Evolutionary conservation across 1,140 invertebrate genomes (phyloP).

Genomic region (Philaenus spumarius): DNA sequence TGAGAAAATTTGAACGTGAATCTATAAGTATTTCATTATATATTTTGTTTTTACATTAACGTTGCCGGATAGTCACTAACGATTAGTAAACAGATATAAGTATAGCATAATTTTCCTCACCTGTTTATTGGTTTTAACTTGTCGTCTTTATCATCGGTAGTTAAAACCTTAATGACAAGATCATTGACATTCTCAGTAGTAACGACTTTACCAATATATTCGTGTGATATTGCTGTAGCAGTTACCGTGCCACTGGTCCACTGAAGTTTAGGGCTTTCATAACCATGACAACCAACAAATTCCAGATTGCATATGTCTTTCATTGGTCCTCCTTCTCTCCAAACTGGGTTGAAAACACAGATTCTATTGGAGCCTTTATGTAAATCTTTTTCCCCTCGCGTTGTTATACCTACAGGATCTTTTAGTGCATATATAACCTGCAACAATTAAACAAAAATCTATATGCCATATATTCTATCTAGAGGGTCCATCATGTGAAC

Average conservation of each 20-base stretch:
- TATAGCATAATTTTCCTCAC: not conserved
- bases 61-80: not conserved
- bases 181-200: conserved; percentile 34
- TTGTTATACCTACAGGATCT: no score
- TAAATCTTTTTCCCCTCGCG: no score
- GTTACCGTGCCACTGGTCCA: conserved; percentile 51
- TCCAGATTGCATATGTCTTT: conserved; percentile 66
- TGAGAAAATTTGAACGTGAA: no score
- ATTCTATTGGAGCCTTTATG: no score
- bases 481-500: no score
- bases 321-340: conserved; percentile 54
- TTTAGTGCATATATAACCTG: no score
- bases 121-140: not conserved
- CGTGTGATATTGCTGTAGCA: conserved; percentile 38
- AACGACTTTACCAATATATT: conserved; percentile 30
- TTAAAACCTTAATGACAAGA: conserved; percentile 33
- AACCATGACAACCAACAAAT: conserved; percentile 77
- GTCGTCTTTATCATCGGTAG: conserved; percentile 28
- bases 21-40: no score
- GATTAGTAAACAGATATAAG: not conserved
- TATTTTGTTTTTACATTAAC: not conserved
- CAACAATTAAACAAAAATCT: no score
- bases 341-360: no score
- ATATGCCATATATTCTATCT: no score
- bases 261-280: conserved; percentile 46